Evolutionary conservation across 2,888 invertebrate genomes (phyloP), one percentile per base, ranked within the genome.

Genomic region (Dermolepida albohirtum): DNA sequence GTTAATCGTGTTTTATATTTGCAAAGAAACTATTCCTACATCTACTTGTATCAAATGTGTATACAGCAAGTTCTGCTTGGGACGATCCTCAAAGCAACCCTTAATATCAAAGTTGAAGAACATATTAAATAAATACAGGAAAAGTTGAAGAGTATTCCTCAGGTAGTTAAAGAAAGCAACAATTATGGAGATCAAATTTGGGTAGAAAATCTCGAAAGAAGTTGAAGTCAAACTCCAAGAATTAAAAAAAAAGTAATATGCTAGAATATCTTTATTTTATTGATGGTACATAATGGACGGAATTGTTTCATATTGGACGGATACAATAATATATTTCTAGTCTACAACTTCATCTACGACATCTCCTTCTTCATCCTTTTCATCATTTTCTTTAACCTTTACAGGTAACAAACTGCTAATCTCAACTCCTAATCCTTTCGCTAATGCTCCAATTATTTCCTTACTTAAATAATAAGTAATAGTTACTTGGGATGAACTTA

Each of bases 401-500:
- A 71, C 71, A 5, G 82, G 83, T 12, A 82, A 69, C 47, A 83
- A 71, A 14, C 76, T 68, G 14, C 70, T 68, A 5, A 81, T 70
- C 12, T 82, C 77, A 12, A 84, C 75, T 14, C 80, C 81, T 17
- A 84, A 74, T 12, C 83, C 82, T 66, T 78, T 77, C 2, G 83
- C 82, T 43, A 84, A 73, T 0, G 76, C 79, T 68, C 83, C 82
- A 10, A 83, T 75, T 44, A 80, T 64, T 29, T 83, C 83, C 70
- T 80, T 82, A 68, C 76, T 82, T n/a, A 84, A 73, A 70, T 83
- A 84, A 74, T 84, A 84, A 16, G 82, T 82, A 1, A 84, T 75
- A 1, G 81, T 77, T 7, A 77, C 78, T 59, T 76, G 78, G 10
- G 77, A 78, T 14, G 76, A 74, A 6, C 72, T 71, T 57, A 84